These are phyloP conservation scores for Spea hammondii DNA, from an alignment of 2,797 vertebrate genomes.

Conservation along the genomic window DNA sequence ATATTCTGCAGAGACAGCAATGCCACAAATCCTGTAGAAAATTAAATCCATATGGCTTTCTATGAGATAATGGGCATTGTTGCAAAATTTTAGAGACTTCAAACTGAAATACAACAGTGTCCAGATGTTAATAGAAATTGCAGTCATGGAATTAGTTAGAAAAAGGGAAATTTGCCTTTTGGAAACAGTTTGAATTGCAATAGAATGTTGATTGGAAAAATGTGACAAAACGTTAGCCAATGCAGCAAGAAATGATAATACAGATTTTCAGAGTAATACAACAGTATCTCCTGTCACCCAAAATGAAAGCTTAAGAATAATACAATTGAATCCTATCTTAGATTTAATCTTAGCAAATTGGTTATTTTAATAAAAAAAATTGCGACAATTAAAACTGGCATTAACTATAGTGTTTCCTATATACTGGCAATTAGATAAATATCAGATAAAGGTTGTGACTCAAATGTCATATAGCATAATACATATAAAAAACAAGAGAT, in stretches of 20 bases:
- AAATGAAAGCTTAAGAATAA: not conserved
- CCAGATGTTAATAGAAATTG: conserved; percentile 44
- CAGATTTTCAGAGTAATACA: not conserved
- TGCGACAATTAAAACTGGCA: no score
- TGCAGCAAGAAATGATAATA: conserved; percentile 14
- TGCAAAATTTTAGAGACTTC: conserved; percentile 34
- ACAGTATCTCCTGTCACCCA: not conserved
- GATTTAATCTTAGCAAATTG: not conserved
- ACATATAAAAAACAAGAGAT: no score
- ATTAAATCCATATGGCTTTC: conserved; percentile 40
- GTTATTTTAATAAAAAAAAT: not conserved
- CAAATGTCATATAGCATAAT: no score
- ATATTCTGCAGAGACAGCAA: conserved; percentile 33
- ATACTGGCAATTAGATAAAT: no score
- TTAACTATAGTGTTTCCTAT: no score
- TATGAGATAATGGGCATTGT: conserved; percentile 40
- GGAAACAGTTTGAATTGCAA: conserved; percentile 23
- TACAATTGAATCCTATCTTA: not conserved
- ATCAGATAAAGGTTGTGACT: no score
- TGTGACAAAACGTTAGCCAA: conserved; percentile 1
- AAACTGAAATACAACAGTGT: conserved; percentile 41
- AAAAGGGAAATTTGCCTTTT: conserved; percentile 24
- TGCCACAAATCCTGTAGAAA: conserved; percentile 16
- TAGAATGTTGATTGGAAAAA: conserved; percentile 6
- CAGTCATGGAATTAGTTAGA: conserved; percentile 24